Base-by-base conservation (phyloP, 2,797 vertebrate genomes). In the Anolis apletophallus region DNA sequence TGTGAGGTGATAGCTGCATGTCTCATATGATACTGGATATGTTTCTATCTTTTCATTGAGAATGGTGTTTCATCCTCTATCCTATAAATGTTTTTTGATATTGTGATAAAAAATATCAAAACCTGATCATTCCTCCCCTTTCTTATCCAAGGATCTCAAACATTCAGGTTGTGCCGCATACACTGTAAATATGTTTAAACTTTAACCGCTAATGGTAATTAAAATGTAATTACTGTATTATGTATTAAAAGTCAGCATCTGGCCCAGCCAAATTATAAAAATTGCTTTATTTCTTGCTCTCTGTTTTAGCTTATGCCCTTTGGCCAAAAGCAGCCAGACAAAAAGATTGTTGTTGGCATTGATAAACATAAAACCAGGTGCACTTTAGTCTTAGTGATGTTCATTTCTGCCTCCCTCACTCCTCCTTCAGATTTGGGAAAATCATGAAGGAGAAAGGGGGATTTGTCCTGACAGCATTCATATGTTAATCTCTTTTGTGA, bases 401-500 rank as follows among this genome's bases (percentile, higher is more conserved):
- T 88, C 13, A 2, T 86, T 85, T 92, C 64, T 72, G 29, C 81
- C n/a, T 54, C 85, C 85, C 54, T 64, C 21, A 75, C 80, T 46
- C 88, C 29, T 88, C 89, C 74, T 68, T 89, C n/a, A 54, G 59
- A 23, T 85, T 76, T 85, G 80, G 57, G 19, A 74, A 89, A 84
- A 82, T 50, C 67, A 13, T 76, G 68, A 86, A 87, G 79, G 55
- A 85, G 74, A 81, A 83, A 57, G 0, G 59, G 7, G 11, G 19
- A 10, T 88, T 92, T 93, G 36, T 85, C 87, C 89, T 90, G 91
- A 76, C 57, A 71, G 81, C 6, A 34, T 87, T 81, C 0, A 2
- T 84, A 83, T 81, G 83, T 87, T 89, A 86, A 40, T 85, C 69
- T 91, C 72, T 2, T 13, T 46, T 87, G 40, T 90, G 64, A 71